Percentiles rank a stretch among this genome's conserved stretches.
These are phyloP conservation scores for Calcarius lapponicus DNA, from an alignment of 2,797 vertebrate species.

Conservation along the genomic window DNA sequence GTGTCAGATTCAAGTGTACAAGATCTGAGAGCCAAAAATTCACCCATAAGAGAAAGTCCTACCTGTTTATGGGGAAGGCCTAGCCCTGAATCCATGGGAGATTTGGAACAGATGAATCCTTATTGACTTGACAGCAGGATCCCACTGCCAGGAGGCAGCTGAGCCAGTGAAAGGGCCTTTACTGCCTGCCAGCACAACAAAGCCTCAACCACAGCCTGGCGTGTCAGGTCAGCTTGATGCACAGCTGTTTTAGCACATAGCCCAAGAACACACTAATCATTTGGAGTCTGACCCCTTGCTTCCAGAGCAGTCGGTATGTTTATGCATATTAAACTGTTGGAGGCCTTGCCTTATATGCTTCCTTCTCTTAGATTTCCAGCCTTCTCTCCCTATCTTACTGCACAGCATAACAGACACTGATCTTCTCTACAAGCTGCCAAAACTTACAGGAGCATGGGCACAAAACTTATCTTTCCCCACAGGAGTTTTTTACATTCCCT, in stretches of 20 bases:
- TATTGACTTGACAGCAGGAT: neutral
- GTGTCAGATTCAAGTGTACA: neutral
- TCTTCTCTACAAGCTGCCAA: neutral
- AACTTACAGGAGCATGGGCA: neutral
- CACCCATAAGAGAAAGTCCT: neutral
- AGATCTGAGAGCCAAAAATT: neutral
- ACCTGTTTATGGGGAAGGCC: neutral
- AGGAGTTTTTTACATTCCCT: neutral
- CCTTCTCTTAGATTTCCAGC: neutral
- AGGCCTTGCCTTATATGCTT: neutral
- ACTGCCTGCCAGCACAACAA: neutral
- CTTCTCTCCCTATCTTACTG: neutral
- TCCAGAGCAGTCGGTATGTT: neutral
- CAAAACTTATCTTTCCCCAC: neutral
- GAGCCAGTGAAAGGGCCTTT: neutral
- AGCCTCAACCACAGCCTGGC: neutral
- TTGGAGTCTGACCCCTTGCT: neutral
- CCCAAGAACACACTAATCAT: neutral
- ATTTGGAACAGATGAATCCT: rapidly evolving
- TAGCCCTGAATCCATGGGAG: neutral
- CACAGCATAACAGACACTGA: neutral
- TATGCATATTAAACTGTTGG: neutral
- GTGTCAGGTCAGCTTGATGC: neutral
- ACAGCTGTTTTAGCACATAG: neutral
- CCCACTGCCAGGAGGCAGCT: neutral